Conservation (phyloP, 2,797 vertebrate species). For the Lithobates sylvaticus region DNA sequence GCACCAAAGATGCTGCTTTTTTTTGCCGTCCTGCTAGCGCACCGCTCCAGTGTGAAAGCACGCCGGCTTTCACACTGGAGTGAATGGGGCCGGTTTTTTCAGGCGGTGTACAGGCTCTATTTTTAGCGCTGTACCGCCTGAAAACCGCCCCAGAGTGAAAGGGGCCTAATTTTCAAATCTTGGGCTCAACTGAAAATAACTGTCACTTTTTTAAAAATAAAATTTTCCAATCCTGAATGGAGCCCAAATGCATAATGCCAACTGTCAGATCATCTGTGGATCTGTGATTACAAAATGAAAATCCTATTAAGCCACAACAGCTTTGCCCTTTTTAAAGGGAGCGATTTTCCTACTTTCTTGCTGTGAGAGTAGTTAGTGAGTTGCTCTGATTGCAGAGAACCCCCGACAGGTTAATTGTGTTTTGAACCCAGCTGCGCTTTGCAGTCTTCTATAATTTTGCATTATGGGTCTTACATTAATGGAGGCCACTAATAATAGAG, state of each 20-base stretch:
- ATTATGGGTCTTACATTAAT: constrained; percentile 29
- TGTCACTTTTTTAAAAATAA: too few relatives aligned
- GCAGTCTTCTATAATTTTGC: neutral
- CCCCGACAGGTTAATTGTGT: constrained; percentile 21
- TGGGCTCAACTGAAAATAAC: too few relatives aligned
- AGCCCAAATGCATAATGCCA: neutral
- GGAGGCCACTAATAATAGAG: neutral
- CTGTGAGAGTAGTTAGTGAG: neutral
- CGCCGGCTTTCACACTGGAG: too few relatives aligned
- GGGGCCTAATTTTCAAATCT: too few relatives aligned
- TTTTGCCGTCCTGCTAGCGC: too few relatives aligned
- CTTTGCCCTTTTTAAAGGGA: neutral
- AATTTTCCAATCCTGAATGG: too few relatives aligned
- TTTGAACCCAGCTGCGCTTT: neutral
- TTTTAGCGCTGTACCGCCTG: too few relatives aligned
- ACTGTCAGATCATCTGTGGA: neutral
- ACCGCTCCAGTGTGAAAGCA: too few relatives aligned
- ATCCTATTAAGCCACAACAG: neutral
- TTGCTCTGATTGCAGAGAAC: neutral
- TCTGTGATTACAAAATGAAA: neutral
- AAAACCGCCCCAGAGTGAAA: too few relatives aligned
- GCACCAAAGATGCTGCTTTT: too few relatives aligned
- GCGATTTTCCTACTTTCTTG: neutral
- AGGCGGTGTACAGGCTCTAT: too few relatives aligned
- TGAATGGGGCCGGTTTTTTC: too few relatives aligned